Evolutionary conservation across 35 echinoderm and acorn worm species (phyloP).

Genomic region (Stichopus chloronotus): DNA sequence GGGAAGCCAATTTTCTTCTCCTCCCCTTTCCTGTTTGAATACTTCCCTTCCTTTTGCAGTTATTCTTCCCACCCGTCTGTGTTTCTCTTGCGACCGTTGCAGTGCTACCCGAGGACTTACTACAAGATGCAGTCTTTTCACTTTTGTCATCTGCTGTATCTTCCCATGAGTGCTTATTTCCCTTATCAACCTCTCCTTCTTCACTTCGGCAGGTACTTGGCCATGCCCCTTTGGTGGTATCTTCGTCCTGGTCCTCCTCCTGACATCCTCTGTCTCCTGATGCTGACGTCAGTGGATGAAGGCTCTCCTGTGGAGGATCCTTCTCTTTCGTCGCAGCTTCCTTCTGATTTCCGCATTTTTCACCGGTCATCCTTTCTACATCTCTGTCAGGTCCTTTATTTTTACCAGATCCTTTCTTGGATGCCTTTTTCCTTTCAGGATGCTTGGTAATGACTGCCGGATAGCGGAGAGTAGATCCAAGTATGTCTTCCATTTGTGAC

Average conservation of each 20-base stretch:
- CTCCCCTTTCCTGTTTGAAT: too few species aligned
- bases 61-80: too few species aligned
- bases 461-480: neutral
- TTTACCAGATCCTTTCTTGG: neutral
- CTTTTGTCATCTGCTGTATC: too few species aligned
- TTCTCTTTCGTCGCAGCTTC: neutral
- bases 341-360: neutral
- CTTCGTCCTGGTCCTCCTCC: neutral
- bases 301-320: neutral
- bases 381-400: neutral
- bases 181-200: neutral
- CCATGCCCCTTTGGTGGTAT: neutral
- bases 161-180: neutral
- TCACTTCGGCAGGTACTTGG: neutral
- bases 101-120: too few species aligned
- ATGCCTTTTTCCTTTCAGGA: neutral
- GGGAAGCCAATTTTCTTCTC: too few species aligned
- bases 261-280: neutral
- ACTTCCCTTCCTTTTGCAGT: too few species aligned
- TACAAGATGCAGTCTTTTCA: too few species aligned
- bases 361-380: neutral
- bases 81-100: too few species aligned
- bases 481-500: neutral
- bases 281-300: neutral
- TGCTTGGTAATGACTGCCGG: neutral